Base-by-base conservation (phyloP, 2,888 invertebrate species). In the Scelioninae gen. 1 region DNA sequence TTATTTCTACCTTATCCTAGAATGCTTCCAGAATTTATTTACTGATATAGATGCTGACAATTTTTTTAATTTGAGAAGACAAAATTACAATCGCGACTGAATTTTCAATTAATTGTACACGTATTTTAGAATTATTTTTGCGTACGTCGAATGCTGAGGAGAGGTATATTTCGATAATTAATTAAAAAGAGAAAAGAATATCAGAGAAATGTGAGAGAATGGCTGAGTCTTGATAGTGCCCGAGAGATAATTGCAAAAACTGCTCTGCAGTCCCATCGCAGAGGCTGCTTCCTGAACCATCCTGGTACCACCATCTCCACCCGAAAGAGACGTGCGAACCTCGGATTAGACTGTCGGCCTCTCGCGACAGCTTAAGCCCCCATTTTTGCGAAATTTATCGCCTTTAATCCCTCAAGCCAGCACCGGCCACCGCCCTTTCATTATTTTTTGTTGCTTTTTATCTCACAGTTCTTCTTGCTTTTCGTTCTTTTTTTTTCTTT, bases 351-450 rank as follows among this genome's bases (percentile, higher is more conserved):
- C 90, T 91, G 90, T 92, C 92, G 92, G 88, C 88, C 89, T 88
- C 89, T 88, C 88, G 89, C 89, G 92, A 92, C 92, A 92, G 90
- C 85, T 91, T 92, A 91, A 92, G 91, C 92, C 91, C 91, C 92
- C 89, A 92, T 92, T 92, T 92, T 92, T 92, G 91, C 88, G 90
- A 92, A 92, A 92, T 92, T 92, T 92, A 92, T 92, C 92, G 92
- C 91, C 90, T 91, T 91, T 92, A 92, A 92, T 92, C 91, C 92
- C 87, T 91, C 91, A 89, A 88, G 87, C 88, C 85, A 81, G 86
- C 85, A 87, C 81, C 84, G 85, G 85, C 80, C 82, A 81, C 78
- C 81, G 72, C 84, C 76, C 80, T 71, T 63, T 47, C 83, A 80
- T 78, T 84, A 86, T 85, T 81, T 84, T 84, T 81, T 75, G 65